Evolutionary conservation across 2,113 vertebrate genomes (phyloP).

Genomic region (Toxotes chatareus): DNA sequence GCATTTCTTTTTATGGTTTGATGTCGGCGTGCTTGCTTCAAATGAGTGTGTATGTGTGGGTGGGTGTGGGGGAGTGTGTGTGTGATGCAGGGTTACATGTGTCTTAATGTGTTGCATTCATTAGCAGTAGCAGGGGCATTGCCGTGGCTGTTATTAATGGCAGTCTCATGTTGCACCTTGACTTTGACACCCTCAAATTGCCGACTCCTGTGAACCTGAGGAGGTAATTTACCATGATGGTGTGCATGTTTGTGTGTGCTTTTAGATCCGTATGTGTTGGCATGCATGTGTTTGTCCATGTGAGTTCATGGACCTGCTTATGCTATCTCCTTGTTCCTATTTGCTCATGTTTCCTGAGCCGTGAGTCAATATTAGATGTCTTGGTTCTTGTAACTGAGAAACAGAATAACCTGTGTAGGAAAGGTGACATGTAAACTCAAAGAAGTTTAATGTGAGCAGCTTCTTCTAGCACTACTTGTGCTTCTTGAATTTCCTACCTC

Average conservation of each 20-base stretch:
- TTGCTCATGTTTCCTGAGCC: constrained; percentile 45
- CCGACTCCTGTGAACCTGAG: constrained; percentile 30
- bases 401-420: constrained; percentile 5
- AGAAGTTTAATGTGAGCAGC: constrained; percentile 5
- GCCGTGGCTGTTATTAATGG: constrained; percentile 53
- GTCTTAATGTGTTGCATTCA: constrained; percentile 54
- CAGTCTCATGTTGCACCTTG: constrained; percentile 67
- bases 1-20: constrained; percentile 3
- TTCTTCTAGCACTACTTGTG: not conserved
- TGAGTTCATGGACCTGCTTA: constrained; percentile 5
- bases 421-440: constrained; percentile 7
- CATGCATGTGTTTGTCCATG: not conserved
- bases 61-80: not conserved
- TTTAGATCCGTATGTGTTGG: not conserved
- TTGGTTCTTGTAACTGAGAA: constrained; percentile 11
- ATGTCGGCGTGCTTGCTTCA: not conserved
- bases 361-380: not conserved
- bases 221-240: constrained; percentile 53
- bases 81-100: not conserved
- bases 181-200: constrained; percentile 62
- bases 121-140: constrained; percentile 39
- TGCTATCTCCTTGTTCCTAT: constrained; percentile 27
- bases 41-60: not conserved
- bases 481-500: constrained; percentile 13
- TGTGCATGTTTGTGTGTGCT: constrained; percentile 10